Evolutionary conservation across 1,140 invertebrate species (phyloP).

Genomic region (Arion vulgaris): DNA sequence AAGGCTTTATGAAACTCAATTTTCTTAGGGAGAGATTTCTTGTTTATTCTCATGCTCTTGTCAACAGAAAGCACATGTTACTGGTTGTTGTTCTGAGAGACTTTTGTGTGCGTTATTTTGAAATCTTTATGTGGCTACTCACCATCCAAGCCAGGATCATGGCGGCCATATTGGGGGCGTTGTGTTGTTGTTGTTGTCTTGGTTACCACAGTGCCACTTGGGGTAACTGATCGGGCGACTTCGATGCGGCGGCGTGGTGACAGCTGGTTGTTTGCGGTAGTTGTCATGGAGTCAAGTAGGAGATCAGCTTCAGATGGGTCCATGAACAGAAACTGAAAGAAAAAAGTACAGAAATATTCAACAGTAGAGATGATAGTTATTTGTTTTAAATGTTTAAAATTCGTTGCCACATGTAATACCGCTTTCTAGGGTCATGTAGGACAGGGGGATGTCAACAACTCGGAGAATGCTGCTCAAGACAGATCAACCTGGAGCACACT

Average conservation of each 20-base stretch:
- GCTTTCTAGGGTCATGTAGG: too few species aligned
- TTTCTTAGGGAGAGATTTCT: too few species aligned
- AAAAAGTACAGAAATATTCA: not conserved
- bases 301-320: constrained; percentile 75
- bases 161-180: constrained; percentile 54
- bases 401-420: too few species aligned
- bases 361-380: too few species aligned
- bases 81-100: not conserved
- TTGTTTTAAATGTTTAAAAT: too few species aligned
- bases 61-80: not conserved
- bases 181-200: constrained; percentile 71
- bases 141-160: constrained; percentile 62
- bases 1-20: too few species aligned
- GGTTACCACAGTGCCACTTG: constrained; percentile 70
- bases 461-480: too few species aligned
- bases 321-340: constrained; percentile 89
- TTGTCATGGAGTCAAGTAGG: constrained; percentile 44
- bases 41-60: too few species aligned
- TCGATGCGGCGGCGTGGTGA: constrained; percentile 65
- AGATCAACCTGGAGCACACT: too few species aligned
- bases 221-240: constrained; percentile 64
- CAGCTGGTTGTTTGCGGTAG: constrained; percentile 46
- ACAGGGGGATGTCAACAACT: too few species aligned
- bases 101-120: not conserved
- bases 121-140: constrained; percentile 6